Evolutionary conservation across 1,140 invertebrate species (phyloP).

Genomic region (Euura lappo): DNA sequence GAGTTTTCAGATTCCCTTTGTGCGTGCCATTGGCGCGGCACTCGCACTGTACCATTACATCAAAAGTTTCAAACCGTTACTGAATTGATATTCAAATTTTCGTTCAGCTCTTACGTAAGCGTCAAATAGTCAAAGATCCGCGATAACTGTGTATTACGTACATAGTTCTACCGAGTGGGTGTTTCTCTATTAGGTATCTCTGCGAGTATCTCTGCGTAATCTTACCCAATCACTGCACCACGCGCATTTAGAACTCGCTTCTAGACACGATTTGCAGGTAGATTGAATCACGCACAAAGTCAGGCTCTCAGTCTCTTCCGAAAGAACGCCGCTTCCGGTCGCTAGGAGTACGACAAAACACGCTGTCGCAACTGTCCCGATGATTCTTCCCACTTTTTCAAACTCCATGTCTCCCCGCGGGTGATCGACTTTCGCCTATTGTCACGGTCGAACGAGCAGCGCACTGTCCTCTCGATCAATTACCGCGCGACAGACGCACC

Average conservation of each 20-base stretch:
- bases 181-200: slow-evolving; percentile 7
- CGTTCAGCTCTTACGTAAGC: neutral
- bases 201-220: neutral
- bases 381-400: neutral
- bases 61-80: neutral
- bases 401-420: neutral
- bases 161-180: slow-evolving; percentile 30
- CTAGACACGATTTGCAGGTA: slow-evolving; percentile 49
- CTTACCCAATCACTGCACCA: slow-evolving; percentile 57
- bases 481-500: neutral
- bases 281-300: slow-evolving; percentile 24
- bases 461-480: neutral
- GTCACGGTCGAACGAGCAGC: neutral
- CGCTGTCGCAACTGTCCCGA: neutral
- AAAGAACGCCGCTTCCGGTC: neutral
- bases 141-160: slow-evolving; percentile 32
- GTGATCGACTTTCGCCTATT: neutral
- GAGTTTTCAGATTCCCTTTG: no score
- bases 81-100: neutral
- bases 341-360: neutral
- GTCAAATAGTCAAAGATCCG: neutral
- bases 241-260: slow-evolving; percentile 41
- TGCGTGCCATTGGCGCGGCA: neutral
- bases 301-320: neutral
- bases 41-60: neutral